These are phyloP conservation scores for Melipona quadrifasciata DNA, from an alignment of 1,140 invertebrate genomes.

Conservation along the genomic window DNA sequence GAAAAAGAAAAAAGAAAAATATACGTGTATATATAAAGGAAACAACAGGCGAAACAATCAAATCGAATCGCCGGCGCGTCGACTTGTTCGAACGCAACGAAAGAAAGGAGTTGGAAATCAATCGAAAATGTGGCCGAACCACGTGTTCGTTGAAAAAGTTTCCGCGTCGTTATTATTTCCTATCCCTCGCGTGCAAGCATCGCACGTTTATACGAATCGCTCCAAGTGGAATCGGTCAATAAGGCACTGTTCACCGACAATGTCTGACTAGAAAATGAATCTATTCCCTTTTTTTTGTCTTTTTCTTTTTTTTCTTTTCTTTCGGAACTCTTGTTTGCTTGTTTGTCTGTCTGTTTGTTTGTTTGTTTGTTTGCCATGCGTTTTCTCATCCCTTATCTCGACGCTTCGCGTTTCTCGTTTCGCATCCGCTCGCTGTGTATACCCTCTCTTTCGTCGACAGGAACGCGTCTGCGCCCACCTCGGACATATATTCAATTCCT, in stretches of 20 bases:
- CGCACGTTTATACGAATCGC: slow-evolving; percentile 44
- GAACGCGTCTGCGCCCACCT: slow-evolving; percentile 6
- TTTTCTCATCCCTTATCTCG: slow-evolving; percentile 18
- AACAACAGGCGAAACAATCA: slow-evolving; percentile 33
- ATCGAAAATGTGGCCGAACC: too few relatives aligned
- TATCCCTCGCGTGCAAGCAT: slow-evolving; percentile 8
- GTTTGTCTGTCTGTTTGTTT: slow-evolving; percentile 3
- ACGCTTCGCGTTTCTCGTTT: slow-evolving; percentile 47
- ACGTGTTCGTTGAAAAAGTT: background rate
- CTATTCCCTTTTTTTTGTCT: slow-evolving; percentile 59
- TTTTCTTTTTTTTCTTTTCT: slow-evolving; percentile 2
- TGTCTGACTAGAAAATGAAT: slow-evolving; percentile 83
- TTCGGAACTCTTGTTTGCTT: slow-evolving; percentile 64
- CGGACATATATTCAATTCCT: slow-evolving; percentile 31
- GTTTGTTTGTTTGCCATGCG: slow-evolving; percentile 24
- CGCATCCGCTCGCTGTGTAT: slow-evolving; percentile 39
- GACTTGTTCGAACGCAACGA: background rate
- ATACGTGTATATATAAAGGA: slow-evolving; percentile 12
- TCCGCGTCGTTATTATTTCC: slow-evolving; percentile 6
- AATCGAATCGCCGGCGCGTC: slow-evolving; percentile 23
- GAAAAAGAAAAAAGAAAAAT: background rate
- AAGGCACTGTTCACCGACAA: slow-evolving; percentile 82
- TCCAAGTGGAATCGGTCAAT: slow-evolving; percentile 76
- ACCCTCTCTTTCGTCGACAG: slow-evolving; percentile 30
- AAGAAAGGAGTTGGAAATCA: background rate